Percentiles rank a stretch among this genome's conserved stretches.
phyloP scores from a whole-genome alignment of 2,797 vertebrate genomes.

The Sebastes glaucus region DNA sequence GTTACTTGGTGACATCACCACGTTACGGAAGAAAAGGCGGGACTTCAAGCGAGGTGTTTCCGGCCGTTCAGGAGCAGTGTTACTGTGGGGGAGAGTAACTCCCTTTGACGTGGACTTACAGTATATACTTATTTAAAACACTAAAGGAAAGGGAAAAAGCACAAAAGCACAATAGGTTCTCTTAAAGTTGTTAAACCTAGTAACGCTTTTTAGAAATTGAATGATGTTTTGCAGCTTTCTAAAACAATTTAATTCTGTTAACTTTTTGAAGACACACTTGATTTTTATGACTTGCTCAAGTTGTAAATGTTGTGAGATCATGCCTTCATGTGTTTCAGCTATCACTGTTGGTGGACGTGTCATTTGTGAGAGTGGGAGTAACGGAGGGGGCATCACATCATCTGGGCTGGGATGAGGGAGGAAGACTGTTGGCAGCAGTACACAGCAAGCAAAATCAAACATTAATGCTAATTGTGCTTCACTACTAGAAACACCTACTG shows the following conservation, averaged over 20 bases:
- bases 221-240: background rate
- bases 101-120: too few relatives aligned
- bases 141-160: too few relatives aligned
- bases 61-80: too few relatives aligned
- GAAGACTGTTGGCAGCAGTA: slow-evolving; percentile 14
- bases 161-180: too few relatives aligned
- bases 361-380: background rate
- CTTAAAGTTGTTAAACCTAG: background rate
- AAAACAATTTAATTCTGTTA: background rate
- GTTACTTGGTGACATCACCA: too few relatives aligned
- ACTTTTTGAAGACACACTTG: background rate
- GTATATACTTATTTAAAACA: too few relatives aligned
- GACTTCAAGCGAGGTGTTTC: too few relatives aligned
- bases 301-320: background rate
- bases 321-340: background rate
- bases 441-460: background rate
- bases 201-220: background rate
- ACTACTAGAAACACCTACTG: slow-evolving; percentile 46
- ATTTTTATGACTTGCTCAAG: background rate
- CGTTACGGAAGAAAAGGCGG: too few relatives aligned
- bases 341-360: background rate
- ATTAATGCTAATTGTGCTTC: slow-evolving; percentile 46
- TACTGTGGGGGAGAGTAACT: too few relatives aligned
- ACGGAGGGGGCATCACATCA: slow-evolving; percentile 11
- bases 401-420: background rate